Percentiles rank a stretch among this genome's conserved stretches.
Evolutionary conservation across 2,797 vertebrate species (phyloP).

Genomic region (Typhlichthys subterraneus): DNA sequence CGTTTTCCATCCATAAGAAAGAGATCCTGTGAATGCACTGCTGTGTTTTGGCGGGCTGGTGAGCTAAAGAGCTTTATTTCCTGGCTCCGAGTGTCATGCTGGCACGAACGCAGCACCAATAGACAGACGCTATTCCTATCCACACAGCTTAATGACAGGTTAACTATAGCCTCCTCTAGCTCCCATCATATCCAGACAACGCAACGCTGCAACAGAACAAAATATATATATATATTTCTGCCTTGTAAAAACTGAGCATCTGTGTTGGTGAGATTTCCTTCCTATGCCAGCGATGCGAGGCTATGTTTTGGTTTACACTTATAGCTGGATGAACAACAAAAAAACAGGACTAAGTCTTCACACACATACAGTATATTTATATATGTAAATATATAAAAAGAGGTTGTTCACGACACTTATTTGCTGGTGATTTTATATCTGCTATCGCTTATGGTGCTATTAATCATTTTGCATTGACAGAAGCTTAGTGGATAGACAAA

Average conservation of each 20-base stretch:
- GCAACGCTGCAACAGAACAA: neutral
- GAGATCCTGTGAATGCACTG: conserved; percentile 3
- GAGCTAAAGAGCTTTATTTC: conserved; percentile 16
- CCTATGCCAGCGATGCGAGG: conserved; percentile 8
- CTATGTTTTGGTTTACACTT: conserved; percentile 30
- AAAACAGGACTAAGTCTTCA: conserved; percentile 24
- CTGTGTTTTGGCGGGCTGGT: conserved; percentile 4
- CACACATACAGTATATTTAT: conserved; percentile 15
- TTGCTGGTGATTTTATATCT: conserved; percentile 49
- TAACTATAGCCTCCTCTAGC: neutral
- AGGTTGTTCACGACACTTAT: conserved; percentile 45
- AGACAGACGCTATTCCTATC: conserved; percentile 5
- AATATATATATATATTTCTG: conserved; percentile 1
- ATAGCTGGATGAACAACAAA: conserved; percentile 18
- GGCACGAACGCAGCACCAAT: neutral
- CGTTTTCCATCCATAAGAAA: conserved; percentile 18
- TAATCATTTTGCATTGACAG: conserved; percentile 46
- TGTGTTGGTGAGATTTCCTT: neutral
- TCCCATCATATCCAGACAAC: conserved; percentile 13
- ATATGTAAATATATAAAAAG: conserved; percentile 22
- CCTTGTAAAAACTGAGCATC: conserved; percentile 16
- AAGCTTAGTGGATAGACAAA: conserved; percentile 31
- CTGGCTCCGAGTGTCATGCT: conserved; percentile 6
- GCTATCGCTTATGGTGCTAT: conserved; percentile 45
- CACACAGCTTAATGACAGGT: conserved; percentile 8